Base-by-base conservation (phyloP, 2,888 invertebrate genomes). In the Amphiduros pacificus region DNA sequence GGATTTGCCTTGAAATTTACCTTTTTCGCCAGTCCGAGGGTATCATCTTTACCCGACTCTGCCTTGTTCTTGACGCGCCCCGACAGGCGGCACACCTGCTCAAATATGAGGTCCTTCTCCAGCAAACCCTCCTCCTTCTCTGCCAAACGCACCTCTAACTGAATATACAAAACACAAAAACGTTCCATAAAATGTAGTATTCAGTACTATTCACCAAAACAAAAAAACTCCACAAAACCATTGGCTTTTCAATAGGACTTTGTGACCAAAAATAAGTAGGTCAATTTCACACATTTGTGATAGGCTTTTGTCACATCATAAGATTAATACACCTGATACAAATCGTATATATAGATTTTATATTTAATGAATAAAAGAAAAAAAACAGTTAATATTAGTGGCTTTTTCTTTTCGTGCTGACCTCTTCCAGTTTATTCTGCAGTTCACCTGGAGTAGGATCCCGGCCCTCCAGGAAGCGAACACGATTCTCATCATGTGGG, bases 61-160 rank as follows among this genome's bases (percentile, higher is more conserved):
- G 78, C 77, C 60, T 78, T 77, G 44, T 70, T 71, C 60, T 77
- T 68, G 17, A 81, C 75, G 24, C 79, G 67, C 6, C 76, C 74
- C 17, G 74, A 75, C 31, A 82, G 65, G 20, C 80, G 66, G 40
- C 71, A 76, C 5, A 79, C 77, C 71, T 82, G 81, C 62, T 82
- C 81, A 64, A 76, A 75, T 55, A 83, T 72, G 31, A 83, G 65
- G 60, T 82, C 80, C 63, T 82, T 82, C 70, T 83, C 83, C 64
- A 82, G 63, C 26, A 81, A 68, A 5, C 74, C 73, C 60, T 81
- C 81, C 61, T 83, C 83, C 64, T 79, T 80, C 60, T 77, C 77
- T 20, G 80, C 76, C 53, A 83, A 65, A 53, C 80, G 70, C 14
- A 75, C 69, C 60, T 83, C 81, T 57, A 83, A 66, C 79, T 81